Base-by-base conservation (phyloP, 2,797 vertebrate species). In the Ispidina lecontei region DNA sequence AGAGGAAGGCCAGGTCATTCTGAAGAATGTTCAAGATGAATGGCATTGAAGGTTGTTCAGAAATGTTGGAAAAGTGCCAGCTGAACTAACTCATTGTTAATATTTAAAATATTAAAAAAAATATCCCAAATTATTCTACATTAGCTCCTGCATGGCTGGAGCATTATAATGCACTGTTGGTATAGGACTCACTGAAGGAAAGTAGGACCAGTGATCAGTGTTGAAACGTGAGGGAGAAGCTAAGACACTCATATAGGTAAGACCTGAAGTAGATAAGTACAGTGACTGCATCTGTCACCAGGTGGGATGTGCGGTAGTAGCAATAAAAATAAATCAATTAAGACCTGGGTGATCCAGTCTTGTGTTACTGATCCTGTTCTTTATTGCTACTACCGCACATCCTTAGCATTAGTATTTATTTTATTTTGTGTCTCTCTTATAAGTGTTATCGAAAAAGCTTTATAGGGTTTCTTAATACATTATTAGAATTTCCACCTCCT, bases 1-100 rank as follows among this genome's bases (percentile, higher is more conserved):
- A 80, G n/a, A 90, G 52, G 83, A 55, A 74, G 35, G 62, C 56
- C 70, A 93, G 47, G 67, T 82, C 71, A 91, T 96, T 90, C 74
- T 65, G 52, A 84, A 93, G 78, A 93, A 64, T 65, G n/a, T 56
- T 84, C 31, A 88, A 92, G 91, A 89, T 55, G 73, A 77, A 88
- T 87, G 76, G 29, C 19, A 95, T 7, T 11, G 14, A 90, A 90
- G 41, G 59, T 37, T 73, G 26, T 63, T 92, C 49, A 78, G 63
- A 78, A 87, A 85, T 22, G 7, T 79, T 95, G 91, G 82, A 93
- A 26, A 86, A 81, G 8, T 56, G 60, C 86, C 87, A 96, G 44
- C 46, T 92, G 60, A 26, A 62, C 14, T 85, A 26, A 62, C 16
- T 85, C 8, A 56, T 58, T 87, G 81, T 75, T 93, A 93, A 60